phyloP scores from a whole-genome alignment of 2,113 vertebrate species.

The Pterocles gutturalis region DNA sequence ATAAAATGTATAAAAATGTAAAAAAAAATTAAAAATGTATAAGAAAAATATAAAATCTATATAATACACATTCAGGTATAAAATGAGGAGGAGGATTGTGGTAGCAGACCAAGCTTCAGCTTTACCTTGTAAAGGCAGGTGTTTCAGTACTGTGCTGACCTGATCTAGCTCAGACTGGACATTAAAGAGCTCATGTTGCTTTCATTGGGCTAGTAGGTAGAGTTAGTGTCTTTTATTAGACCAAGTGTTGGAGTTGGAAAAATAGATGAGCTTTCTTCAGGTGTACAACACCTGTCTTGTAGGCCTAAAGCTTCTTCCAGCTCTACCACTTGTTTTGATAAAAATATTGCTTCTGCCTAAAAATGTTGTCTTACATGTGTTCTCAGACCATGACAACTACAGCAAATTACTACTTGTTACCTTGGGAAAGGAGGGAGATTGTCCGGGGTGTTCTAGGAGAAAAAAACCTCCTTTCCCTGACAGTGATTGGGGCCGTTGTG shows the following conservation, averaged over 20 bases:
- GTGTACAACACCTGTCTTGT: background rate
- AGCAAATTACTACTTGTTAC: background rate
- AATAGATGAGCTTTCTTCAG: background rate
- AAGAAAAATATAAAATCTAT: too few species aligned
- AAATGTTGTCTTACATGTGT: background rate
- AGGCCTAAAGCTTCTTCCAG: background rate
- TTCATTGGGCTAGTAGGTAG: background rate
- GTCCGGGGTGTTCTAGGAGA: background rate
- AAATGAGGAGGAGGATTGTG: background rate
- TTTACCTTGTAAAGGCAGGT: background rate
- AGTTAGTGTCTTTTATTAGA: background rate
- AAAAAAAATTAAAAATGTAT: too few species aligned
- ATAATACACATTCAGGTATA: background rate
- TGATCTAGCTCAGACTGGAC: background rate
- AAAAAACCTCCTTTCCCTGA: background rate
- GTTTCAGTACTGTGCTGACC: background rate
- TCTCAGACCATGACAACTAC: background rate
- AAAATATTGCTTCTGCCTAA: background rate
- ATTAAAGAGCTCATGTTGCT: background rate
- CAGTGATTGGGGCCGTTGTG: background rate
- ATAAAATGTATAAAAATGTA: too few species aligned
- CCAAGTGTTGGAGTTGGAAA: background rate
- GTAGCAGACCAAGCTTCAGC: background rate
- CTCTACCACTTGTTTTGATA: background rate
- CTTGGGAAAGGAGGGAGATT: background rate